These are phyloP conservation scores for Anguilla japonica DNA, from an alignment of 2,113 vertebrate species.

Conservation along the genomic window DNA sequence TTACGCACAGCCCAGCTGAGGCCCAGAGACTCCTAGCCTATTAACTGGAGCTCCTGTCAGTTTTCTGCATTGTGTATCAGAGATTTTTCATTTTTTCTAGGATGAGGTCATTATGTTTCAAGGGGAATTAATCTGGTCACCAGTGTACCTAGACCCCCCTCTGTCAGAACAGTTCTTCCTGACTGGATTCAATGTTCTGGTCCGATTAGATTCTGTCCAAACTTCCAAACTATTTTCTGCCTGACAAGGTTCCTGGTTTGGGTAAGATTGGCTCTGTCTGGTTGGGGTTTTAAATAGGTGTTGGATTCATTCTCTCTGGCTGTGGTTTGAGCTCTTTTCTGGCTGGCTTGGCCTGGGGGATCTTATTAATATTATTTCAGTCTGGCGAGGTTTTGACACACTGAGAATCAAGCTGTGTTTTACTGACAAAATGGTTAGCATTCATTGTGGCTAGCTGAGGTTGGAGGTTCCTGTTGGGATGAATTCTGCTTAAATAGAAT, in stretches of 20 bases:
- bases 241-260: background rate
- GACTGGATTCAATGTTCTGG: background rate
- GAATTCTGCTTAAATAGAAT: background rate
- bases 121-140: background rate
- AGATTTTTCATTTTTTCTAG: background rate
- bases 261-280: background rate
- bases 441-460: background rate
- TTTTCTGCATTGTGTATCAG: background rate
- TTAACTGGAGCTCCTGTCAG: slow-evolving; percentile 14
- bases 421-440: background rate
- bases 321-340: too few relatives aligned
- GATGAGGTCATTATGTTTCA: background rate
- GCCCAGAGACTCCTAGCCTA: slow-evolving; percentile 2
- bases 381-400: too few relatives aligned
- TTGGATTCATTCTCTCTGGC: background rate
- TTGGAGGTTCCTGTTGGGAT: background rate
- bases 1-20: slow-evolving; percentile 41
- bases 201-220: background rate
- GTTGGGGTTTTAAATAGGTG: background rate
- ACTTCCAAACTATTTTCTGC: background rate
- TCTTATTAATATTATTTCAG: too few relatives aligned
- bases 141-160: background rate
- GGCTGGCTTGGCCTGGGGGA: too few relatives aligned
- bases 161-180: background rate
- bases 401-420: too few relatives aligned